These are phyloP conservation scores for Hippocampus abdominalis DNA, from an alignment of 2,113 vertebrate species.

Conservation along the genomic window DNA sequence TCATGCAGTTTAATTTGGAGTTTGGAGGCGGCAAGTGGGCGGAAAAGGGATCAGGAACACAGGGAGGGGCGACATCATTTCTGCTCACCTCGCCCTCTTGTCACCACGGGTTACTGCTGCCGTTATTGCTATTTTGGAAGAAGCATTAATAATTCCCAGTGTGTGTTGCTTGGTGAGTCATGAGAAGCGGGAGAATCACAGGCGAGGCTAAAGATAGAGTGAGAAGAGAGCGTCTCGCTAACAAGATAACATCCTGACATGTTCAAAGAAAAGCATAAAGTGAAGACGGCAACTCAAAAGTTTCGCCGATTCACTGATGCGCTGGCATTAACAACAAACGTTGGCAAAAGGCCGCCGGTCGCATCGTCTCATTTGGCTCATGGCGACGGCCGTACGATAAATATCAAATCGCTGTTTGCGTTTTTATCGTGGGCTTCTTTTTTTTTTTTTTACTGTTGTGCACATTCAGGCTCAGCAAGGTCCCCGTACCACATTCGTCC, in stretches of 20 bases:
- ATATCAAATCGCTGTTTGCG: background rate
- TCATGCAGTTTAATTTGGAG: constrained; percentile 41
- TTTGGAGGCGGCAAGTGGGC: constrained; percentile 17
- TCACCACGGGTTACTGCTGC: constrained; percentile 64
- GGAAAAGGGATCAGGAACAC: constrained; percentile 41
- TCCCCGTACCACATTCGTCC: no score
- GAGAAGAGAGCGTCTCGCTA: constrained; percentile 47
- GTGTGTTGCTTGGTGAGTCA: constrained; percentile 66
- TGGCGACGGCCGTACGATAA: background rate
- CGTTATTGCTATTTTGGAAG: constrained; percentile 67
- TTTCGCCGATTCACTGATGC: background rate
- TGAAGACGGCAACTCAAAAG: background rate
- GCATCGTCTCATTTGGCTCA: background rate
- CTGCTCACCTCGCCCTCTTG: constrained; percentile 26
- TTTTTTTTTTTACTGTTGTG: background rate
- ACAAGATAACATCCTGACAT: constrained; percentile 60
- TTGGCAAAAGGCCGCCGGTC: background rate
- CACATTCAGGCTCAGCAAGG: no score
- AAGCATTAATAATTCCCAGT: constrained; percentile 66
- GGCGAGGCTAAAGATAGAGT: constrained; percentile 63
- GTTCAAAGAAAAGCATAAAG: constrained; percentile 40
- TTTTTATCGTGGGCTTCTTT: background rate
- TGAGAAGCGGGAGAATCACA: constrained; percentile 48
- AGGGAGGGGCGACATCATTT: constrained; percentile 15
- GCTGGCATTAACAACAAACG: background rate